phyloP scores from a whole-genome alignment of 2,888 invertebrate species.

The Drosophila macrothrix region DNA sequence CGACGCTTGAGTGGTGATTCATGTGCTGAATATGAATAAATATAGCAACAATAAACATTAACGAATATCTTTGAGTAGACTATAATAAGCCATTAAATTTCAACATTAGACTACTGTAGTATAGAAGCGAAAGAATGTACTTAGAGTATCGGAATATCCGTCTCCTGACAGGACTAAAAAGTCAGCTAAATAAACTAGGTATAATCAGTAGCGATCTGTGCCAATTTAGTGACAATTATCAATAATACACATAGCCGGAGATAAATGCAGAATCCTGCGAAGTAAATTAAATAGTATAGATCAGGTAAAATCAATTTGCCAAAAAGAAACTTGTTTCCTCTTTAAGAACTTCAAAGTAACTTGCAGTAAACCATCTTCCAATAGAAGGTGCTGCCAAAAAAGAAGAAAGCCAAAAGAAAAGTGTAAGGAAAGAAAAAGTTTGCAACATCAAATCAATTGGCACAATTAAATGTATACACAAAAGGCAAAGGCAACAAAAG shows the following conservation, averaged over 20 bases:
- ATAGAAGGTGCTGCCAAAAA: not conserved
- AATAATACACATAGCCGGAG: not conserved
- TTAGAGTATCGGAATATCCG: not conserved
- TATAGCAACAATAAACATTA: not conserved
- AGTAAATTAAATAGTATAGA: not conserved
- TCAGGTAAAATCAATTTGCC: not conserved
- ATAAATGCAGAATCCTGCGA: not conserved
- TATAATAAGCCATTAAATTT: not conserved
- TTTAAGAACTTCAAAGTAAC: not conserved
- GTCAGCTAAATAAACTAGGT: not conserved
- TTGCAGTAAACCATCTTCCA: not conserved
- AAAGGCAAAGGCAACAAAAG: slow-evolving; percentile 6
- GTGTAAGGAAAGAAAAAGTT: not conserved
- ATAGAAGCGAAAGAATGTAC: not conserved
- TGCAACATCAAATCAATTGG: slow-evolving; percentile 14
- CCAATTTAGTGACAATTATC: not conserved
- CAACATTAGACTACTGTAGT: not conserved
- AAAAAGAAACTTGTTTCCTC: not conserved
- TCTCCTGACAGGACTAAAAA: not conserved
- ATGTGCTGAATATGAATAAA: not conserved
- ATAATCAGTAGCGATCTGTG: not conserved
- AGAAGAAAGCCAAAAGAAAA: not conserved
- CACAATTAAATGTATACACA: slow-evolving; percentile 28
- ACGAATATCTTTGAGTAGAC: not conserved
- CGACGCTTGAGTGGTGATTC: not conserved